Evolutionary conservation across 92 coral and sea anemone genomes (phyloP).

Genomic region (Palythoa grandis): DNA sequence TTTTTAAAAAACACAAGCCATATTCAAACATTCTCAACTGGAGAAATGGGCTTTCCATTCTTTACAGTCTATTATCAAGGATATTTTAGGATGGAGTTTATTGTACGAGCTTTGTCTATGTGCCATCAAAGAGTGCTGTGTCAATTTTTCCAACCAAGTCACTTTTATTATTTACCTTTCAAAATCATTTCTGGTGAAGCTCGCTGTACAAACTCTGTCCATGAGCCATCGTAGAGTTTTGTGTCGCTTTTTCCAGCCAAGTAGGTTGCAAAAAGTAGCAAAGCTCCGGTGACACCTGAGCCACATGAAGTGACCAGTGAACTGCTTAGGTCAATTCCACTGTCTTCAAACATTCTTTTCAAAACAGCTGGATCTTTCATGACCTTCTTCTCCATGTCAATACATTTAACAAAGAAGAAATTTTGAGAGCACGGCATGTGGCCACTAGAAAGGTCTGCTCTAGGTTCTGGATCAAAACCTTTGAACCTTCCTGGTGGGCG

Average conservation of each 20-base stretch:
- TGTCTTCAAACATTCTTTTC: constrained; percentile 73
- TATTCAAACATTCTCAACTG: no score
- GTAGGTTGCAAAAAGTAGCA: constrained; percentile 77
- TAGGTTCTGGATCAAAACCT: constrained; percentile 82
- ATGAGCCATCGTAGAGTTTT: constrained; percentile 92
- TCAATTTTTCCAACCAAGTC: not conserved
- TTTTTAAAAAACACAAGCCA: no score
- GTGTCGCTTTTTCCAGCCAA: constrained; percentile 82
- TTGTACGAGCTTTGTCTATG: not conserved
- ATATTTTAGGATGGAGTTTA: no score
- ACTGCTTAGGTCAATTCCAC: constrained; percentile 74
- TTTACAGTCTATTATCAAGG: no score
- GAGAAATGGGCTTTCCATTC: no score
- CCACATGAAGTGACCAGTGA: constrained; percentile 93
- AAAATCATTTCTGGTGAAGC: constrained; percentile 82
- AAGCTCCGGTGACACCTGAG: constrained; percentile 81
- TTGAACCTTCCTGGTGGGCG: constrained; percentile 81
- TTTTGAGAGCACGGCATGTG: constrained; percentile 79
- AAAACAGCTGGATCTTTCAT: constrained; percentile 81
- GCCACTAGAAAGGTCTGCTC: constrained; percentile 82
- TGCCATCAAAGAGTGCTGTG: not conserved
- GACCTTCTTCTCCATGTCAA: constrained; percentile 62
- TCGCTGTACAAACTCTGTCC: constrained; percentile 92
- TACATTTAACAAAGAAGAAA: constrained; percentile 75
- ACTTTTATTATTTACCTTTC: not conserved